phyloP scores from a whole-genome alignment of 2,797 vertebrate genomes.

The Pelobates cultripes region DNA sequence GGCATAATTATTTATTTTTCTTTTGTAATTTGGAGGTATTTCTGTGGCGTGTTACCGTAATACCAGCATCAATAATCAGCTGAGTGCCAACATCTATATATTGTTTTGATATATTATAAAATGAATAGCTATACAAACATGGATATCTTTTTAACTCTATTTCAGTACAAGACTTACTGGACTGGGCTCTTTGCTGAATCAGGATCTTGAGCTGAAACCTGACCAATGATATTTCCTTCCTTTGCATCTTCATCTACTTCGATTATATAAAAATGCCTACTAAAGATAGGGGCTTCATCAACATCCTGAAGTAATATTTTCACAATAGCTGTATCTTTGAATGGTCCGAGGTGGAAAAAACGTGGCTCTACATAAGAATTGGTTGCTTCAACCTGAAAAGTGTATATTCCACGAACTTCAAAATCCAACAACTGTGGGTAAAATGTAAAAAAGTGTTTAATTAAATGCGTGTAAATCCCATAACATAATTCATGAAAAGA shows the following conservation, averaged over 20 bases:
- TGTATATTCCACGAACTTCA: slow-evolving; percentile 87
- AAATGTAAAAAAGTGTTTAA: slow-evolving; percentile 46
- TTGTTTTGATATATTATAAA: too few species aligned
- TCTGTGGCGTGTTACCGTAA: too few species aligned
- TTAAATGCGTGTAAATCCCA: not conserved
- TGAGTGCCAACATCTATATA: too few species aligned
- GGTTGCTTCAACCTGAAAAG: slow-evolving; percentile 88
- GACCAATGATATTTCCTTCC: slow-evolving; percentile 87
- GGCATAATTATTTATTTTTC: too few species aligned
- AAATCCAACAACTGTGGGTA: slow-evolving; percentile 87
- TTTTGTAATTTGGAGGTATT: too few species aligned
- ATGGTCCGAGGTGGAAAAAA: slow-evolving; percentile 87
- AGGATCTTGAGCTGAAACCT: slow-evolving; percentile 89
- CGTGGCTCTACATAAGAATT: slow-evolving; percentile 88
- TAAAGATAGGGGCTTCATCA: slow-evolving; percentile 91
- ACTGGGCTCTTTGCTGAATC: slow-evolving; percentile 84
- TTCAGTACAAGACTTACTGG: slow-evolving; percentile 77
- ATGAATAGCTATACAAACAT: too few species aligned
- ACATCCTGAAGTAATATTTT: slow-evolving; percentile 88
- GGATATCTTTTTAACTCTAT: too few species aligned
- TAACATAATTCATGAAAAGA: too few species aligned
- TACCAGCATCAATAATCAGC: too few species aligned
- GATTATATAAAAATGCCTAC: slow-evolving; percentile 85
- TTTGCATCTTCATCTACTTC: slow-evolving; percentile 92
- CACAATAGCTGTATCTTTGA: slow-evolving; percentile 89